Percentiles rank a stretch among this genome's conserved stretches.
These are phyloP conservation scores for Microtus montanus DNA, from an alignment of 2,113 vertebrate genomes.

Conservation along the genomic window DNA sequence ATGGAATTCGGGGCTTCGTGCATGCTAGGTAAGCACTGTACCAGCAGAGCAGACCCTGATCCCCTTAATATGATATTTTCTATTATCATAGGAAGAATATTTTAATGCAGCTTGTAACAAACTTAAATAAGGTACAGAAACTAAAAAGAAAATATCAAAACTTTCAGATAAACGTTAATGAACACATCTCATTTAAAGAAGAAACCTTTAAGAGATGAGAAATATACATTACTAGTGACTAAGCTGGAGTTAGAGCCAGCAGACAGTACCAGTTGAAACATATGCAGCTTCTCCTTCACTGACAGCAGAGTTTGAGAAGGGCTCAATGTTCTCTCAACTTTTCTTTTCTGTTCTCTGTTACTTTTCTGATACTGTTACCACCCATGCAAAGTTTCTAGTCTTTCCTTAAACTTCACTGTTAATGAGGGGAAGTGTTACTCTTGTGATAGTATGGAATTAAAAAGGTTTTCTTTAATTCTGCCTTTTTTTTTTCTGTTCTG, in stretches of 20 bases:
- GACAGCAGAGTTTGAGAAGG: neutral
- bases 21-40: too few relatives aligned
- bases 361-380: neutral
- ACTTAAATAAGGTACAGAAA: conserved; percentile 11
- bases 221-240: neutral
- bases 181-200: conserved; percentile 27
- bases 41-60: neutral
- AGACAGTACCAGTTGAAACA: neutral
- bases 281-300: neutral
- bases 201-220: neutral
- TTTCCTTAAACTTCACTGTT: conserved; percentile 48
- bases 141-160: conserved; percentile 55
- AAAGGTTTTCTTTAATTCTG: conserved; percentile 3
- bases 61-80: neutral
- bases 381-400: neutral
- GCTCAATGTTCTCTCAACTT: neutral
- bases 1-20: neutral
- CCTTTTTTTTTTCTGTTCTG: neutral
- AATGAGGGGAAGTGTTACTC: neutral
- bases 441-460: conserved; percentile 27
- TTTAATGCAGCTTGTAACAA: conserved; percentile 37
- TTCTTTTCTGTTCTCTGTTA: too few relatives aligned
- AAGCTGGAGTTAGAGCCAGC: neutral
- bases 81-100: conserved; percentile 43
- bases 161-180: conserved; percentile 12